Conservation (phyloP, 2,888 invertebrate species). For the Andrena praecox region DNA sequence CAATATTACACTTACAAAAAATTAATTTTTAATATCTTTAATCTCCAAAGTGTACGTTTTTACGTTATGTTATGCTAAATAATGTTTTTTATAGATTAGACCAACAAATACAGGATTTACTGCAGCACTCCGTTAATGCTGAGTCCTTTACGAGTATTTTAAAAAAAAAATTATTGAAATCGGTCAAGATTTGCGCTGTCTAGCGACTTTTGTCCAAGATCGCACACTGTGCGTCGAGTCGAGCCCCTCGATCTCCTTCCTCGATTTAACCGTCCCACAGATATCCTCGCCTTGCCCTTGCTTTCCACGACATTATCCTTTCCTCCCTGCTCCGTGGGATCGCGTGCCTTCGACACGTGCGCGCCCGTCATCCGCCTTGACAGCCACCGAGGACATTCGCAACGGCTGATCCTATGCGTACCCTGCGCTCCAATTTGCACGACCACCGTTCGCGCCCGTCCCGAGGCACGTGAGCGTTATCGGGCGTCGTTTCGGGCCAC, state of each 20-base stretch:
- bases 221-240: conserved; percentile 28
- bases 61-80: too few species aligned
- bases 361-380: conserved; percentile 51
- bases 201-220: too few species aligned
- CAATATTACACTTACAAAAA: too few species aligned
- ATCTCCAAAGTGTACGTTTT: too few species aligned
- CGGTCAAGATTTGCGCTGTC: too few species aligned
- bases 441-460: conserved; percentile 31
- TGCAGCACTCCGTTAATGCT: too few species aligned
- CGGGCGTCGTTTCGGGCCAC: conserved; percentile 20
- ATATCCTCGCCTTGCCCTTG: conserved; percentile 22
- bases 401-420: neutral
- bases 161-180: too few species aligned
- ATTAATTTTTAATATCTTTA: too few species aligned
- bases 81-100: too few species aligned
- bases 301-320: conserved; percentile 40
- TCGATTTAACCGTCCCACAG: conserved; percentile 18
- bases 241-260: conserved; percentile 29
- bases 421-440: conserved; percentile 12
- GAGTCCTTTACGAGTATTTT: too few species aligned
- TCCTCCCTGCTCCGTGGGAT: conserved; percentile 26
- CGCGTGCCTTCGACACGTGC: conserved; percentile 63
- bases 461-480: conserved; percentile 6
- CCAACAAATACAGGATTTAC: too few species aligned
- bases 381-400: conserved; percentile 19